These are phyloP conservation scores for Sarotherodon lohbergeri DNA, from an alignment of 2,113 vertebrate genomes.

Conservation along the genomic window DNA sequence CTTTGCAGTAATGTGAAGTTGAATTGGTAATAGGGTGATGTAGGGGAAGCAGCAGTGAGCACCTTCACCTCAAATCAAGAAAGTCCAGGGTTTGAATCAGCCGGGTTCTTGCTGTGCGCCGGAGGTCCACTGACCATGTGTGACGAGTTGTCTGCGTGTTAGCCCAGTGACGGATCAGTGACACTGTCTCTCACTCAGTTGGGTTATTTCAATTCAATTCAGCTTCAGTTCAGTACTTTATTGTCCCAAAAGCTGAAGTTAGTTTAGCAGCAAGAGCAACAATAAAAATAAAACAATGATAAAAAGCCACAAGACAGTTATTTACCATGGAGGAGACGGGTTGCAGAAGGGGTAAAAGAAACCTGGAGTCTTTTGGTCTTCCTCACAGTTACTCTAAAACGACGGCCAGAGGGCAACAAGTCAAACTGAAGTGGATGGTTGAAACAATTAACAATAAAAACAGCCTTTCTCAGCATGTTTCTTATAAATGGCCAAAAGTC, in stretches of 20 bases:
- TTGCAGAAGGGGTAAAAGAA: fast-evolving
- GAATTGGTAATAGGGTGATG: fast-evolving
- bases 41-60: no score
- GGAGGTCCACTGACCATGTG: background rate
- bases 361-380: background rate
- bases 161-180: background rate
- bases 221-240: background rate
- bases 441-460: no score
- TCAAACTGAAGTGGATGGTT: background rate
- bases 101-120: background rate
- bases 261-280: background rate
- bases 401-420: background rate
- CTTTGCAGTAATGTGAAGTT: background rate
- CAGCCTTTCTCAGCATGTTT: no score
- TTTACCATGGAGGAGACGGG: background rate
- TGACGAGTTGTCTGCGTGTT: background rate
- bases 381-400: background rate
- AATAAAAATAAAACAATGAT: background rate
- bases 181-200: background rate
- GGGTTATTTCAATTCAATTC: background rate
- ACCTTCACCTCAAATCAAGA: background rate
- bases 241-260: background rate
- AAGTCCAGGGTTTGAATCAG: background rate
- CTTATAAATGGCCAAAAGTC: no score
- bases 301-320: background rate